Conservation (phyloP, 1,140 invertebrate species). For the Caerostris extrusa region DNA sequence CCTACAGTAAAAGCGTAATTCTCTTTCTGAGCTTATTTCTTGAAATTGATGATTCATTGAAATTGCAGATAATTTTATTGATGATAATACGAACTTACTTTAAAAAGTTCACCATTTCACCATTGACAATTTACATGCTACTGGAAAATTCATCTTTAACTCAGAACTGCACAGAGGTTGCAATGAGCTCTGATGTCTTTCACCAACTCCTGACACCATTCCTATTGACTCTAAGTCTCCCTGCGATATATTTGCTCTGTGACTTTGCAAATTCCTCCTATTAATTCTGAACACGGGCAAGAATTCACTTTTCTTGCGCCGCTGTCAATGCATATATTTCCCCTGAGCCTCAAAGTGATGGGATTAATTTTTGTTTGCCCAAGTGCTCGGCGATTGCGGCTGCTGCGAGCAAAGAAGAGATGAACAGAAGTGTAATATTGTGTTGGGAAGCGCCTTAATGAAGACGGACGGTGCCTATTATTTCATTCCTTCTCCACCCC, state of each 20-base stretch:
- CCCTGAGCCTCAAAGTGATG: constrained; percentile 44
- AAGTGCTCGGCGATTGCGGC: constrained; percentile 3
- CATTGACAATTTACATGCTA: no score
- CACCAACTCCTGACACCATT: neutral
- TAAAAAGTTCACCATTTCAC: no score
- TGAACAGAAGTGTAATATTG: constrained; percentile 63
- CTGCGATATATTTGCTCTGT: neutral
- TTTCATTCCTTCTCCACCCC: constrained; percentile 13
- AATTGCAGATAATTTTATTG: neutral
- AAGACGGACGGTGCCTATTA: constrained; percentile 47
- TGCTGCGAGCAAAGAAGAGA: neutral
- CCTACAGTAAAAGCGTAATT: neutral
- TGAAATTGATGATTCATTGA: neutral
- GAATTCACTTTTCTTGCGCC: neutral
- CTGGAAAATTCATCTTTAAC: no score
- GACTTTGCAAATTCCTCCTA: neutral
- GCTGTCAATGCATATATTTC: constrained; percentile 37
- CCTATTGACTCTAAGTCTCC: neutral
- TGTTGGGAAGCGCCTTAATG: constrained; percentile 54
- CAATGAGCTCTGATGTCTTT: no score
- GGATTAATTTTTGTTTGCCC: constrained; percentile 58
- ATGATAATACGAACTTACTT: neutral
- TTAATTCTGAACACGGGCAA: neutral
- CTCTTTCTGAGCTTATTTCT: neutral
- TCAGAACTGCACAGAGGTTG: no score